These are phyloP conservation scores for Sebastolobus alascanus DNA, from an alignment of 2,797 vertebrate species.

Conservation along the genomic window DNA sequence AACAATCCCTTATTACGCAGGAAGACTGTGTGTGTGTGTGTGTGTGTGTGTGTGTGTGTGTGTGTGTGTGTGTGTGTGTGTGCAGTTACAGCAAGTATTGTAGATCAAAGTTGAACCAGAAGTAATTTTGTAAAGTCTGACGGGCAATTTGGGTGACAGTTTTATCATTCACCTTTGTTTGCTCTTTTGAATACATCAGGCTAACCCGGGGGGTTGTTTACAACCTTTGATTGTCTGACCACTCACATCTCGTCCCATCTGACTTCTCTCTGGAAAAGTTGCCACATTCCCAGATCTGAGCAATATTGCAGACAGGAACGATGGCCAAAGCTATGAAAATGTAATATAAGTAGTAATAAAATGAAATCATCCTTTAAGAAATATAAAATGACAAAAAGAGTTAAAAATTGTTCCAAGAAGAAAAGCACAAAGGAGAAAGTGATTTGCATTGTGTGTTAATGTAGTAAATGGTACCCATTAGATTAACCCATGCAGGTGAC, in stretches of 20 bases:
- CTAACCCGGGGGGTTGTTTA: not conserved
- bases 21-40: not conserved
- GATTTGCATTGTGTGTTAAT: constrained; percentile 26
- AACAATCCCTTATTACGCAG: not conserved
- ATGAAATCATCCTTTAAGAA: not conserved
- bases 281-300: not conserved
- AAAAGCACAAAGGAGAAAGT: not conserved
- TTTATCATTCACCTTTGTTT: not conserved
- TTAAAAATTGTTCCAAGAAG: not conserved
- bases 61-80: not conserved
- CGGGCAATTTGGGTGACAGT: not conserved
- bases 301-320: not conserved
- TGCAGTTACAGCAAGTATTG: not conserved
- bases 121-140: not conserved
- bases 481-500: constrained; percentile 16
- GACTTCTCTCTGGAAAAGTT: not conserved
- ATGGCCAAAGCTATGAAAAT: not conserved
- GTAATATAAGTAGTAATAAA: not conserved
- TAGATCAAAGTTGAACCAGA: constrained; percentile 6
- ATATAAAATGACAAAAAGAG: not conserved
- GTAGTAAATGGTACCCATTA: constrained; percentile 8
- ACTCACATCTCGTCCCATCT: not conserved
- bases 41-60: not conserved
- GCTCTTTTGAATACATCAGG: not conserved
- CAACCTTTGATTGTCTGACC: too few species aligned